These are phyloP conservation scores for Grapholita molesta DNA, from an alignment of 1,140 invertebrate species.

Conservation along the genomic window DNA sequence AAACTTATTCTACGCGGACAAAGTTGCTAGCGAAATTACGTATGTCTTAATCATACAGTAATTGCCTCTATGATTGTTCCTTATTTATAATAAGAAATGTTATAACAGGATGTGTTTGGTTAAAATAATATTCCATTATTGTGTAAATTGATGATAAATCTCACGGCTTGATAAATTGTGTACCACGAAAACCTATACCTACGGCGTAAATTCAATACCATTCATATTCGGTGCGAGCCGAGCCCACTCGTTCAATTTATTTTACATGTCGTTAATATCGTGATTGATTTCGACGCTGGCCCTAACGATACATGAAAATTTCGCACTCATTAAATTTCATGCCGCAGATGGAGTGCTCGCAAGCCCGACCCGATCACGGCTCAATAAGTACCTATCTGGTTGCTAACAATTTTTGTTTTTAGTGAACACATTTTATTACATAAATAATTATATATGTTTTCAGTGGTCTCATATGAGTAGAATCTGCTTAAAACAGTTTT, in stretches of 20 bases:
- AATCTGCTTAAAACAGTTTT: too few relatives aligned
- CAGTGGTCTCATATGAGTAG: too few relatives aligned
- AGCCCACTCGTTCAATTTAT: conserved; percentile 52
- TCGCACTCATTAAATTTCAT: conserved; percentile 68
- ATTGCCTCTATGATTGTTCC: too few relatives aligned
- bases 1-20: too few relatives aligned
- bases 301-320: conserved; percentile 70
- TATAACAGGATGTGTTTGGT: too few relatives aligned
- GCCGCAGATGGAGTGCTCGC: conserved; percentile 49
- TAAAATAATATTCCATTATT: not conserved
- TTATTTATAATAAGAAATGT: too few relatives aligned
- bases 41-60: too few relatives aligned
- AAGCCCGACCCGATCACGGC: conserved; percentile 58
- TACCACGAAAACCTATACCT: not conserved
- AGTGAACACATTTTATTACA: not conserved
- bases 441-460: not conserved
- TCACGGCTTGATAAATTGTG: not conserved
- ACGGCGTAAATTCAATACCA: conserved; percentile 7
- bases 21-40: too few relatives aligned
- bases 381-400: conserved; percentile 48
- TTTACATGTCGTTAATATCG: conserved; percentile 70
- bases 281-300: conserved; percentile 67
- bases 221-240: not conserved
- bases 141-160: not conserved
- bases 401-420: not conserved